A percentile compares a stretch with the other conserved stretches of the same genome.
Conservation (phyloP, 1,140 invertebrate species). For the Saxidomus purpurata region DNA sequence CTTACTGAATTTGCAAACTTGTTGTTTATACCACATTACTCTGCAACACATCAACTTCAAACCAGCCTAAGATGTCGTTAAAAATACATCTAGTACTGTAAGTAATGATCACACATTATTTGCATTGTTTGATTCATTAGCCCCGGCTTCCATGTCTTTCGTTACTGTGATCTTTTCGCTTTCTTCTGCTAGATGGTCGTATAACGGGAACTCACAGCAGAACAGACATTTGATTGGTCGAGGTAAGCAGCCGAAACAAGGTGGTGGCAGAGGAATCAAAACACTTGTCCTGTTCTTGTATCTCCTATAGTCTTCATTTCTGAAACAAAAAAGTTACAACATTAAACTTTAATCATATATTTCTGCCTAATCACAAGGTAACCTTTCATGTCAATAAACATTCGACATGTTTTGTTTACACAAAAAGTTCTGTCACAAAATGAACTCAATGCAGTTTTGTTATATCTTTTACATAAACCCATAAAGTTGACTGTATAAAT, state of each 20-base stretch:
- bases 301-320: conserved; percentile 93
- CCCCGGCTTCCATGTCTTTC: conserved; percentile 47
- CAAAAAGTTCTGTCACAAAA: no score
- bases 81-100: not conserved
- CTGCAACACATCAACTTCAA: no score
- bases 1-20: no score
- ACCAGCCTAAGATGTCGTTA: no score
- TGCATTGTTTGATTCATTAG: not conserved
- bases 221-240: conserved; percentile 92
- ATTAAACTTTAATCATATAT: no score
- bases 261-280: conserved; percentile 94
- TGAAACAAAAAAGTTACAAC: conserved; percentile 85
- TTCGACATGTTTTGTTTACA: no score
- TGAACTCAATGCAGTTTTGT: no score
- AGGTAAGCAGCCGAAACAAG: conserved; percentile 94
- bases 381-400: no score
- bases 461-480: no score
- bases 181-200: conserved; percentile 85
- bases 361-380: not conserved
- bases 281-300: conserved; percentile 96
- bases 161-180: conserved; percentile 70
- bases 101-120: conserved; percentile 14
- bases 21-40: no score
- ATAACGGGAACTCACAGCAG: conserved; percentile 95
- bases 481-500: no score